phyloP scores from a whole-genome alignment of 1,140 invertebrate genomes.

The Prorops nasuta region DNA sequence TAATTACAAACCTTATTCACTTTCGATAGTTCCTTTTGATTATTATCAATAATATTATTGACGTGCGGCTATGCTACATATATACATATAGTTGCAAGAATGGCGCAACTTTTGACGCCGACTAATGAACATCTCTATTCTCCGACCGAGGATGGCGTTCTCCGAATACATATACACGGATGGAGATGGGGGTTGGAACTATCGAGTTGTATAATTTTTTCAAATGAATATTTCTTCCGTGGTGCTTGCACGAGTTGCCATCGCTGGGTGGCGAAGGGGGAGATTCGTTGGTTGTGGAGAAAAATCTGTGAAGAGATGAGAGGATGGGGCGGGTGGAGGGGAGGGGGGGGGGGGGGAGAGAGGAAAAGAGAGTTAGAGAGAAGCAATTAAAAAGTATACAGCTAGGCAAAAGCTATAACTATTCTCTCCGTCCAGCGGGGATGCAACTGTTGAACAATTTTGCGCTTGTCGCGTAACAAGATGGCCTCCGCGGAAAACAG shows the following conservation, averaged over 20 bases:
- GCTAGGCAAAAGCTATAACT: conserved; percentile 18
- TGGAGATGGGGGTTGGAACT: too few species aligned
- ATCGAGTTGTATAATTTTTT: too few species aligned
- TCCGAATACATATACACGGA: too few species aligned
- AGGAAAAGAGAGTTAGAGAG: conserved; percentile 2
- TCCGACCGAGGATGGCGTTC: too few species aligned
- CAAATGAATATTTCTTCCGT: too few species aligned
- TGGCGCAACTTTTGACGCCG: conserved; percentile 30
- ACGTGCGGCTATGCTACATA: conserved; percentile 21
- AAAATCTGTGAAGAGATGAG: too few species aligned
- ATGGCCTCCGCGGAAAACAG: background rate
- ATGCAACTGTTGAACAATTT: conserved; percentile 15
- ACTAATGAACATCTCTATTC: conserved; percentile 35
- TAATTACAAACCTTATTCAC: too few species aligned
- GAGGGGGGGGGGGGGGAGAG: background rate
- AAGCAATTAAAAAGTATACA: conserved; percentile 4
- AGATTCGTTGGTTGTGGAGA: too few species aligned
- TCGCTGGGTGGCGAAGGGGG: too few species aligned
- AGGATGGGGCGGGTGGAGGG: background rate
- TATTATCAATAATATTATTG: conserved; percentile 34
- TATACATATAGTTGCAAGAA: too few species aligned
- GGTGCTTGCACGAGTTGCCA: too few species aligned
- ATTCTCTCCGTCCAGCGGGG: background rate
- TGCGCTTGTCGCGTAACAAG: conserved; percentile 6
- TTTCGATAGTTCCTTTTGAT: too few species aligned